Percentiles rank a stretch among this genome's conserved stretches.
These are phyloP conservation scores for Myotis daubentonii DNA, from an alignment of 2,797 vertebrate genomes.

Conservation along the genomic window DNA sequence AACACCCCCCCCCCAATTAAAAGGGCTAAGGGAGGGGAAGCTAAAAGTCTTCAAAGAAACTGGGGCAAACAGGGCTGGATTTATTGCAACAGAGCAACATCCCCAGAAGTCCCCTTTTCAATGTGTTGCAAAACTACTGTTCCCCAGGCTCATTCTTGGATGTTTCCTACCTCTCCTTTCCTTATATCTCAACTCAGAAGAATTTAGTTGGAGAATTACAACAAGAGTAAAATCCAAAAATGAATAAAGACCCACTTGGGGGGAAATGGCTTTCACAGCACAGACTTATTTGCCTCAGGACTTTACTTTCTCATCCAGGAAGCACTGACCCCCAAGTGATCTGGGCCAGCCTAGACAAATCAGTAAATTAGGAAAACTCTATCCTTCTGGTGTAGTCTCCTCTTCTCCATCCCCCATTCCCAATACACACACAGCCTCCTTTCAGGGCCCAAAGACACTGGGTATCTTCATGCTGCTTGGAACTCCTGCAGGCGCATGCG, in stretches of 20 bases:
- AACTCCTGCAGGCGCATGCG: neutral
- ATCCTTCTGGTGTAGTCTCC: neutral
- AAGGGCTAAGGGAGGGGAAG: neutral
- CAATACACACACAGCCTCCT: neutral
- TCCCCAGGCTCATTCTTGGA: conserved; percentile 62
- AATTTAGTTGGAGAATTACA: conserved; percentile 59
- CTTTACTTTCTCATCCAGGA: conserved; percentile 38
- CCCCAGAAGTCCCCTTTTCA: conserved; percentile 65
- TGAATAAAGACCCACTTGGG: conserved; percentile 34
- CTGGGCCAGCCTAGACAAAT: neutral
- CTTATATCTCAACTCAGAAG: conserved; percentile 68
- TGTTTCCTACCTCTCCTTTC: conserved; percentile 45
- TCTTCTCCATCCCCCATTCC: neutral
- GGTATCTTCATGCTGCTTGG: neutral
- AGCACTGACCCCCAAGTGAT: neutral
- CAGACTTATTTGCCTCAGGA: neutral
- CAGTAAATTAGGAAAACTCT: neutral
- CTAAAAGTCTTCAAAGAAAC: neutral
- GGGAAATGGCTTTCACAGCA: neutral
- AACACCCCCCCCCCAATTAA: neutral
- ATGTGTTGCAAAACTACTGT: conserved; percentile 69
- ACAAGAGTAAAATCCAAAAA: conserved; percentile 57
- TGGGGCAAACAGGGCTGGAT: conserved; percentile 12
- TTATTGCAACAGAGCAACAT: conserved; percentile 53
- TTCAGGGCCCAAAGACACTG: neutral